Evolutionary conservation across 2,113 vertebrate genomes (phyloP), one percentile per base, ranked within the genome.

Genomic region (Stomatorhinus ivindoensis): DNA sequence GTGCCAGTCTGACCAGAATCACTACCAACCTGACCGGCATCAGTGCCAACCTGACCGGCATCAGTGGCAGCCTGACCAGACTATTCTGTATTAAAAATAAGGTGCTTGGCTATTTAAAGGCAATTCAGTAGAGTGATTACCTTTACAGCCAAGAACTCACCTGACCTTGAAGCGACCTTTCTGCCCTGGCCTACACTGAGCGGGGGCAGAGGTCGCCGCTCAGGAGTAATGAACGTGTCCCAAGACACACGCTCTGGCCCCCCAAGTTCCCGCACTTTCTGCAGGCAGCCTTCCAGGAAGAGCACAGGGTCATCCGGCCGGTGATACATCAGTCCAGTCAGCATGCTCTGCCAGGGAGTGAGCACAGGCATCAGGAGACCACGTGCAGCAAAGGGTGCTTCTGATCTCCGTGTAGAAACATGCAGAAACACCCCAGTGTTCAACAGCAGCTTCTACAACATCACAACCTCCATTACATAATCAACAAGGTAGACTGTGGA

Each of bases 301-400:
- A 61, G 24, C 17, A 95, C 87, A 0, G 94, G 95, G 86, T 95
- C 94, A 19, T 95, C 95, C 0, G 95, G 95, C 6, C 89, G 92
- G 88, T 94, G 92, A 58, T 94, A 95, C 94, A 95, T 95, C 76
- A 95, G 92, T 11, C 95, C 95, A 2, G 95, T 95, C 69, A 95
- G 89, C 94, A 95, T 93, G 91, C 95, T 95, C 95, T 95, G 91
- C 3, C 5, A 5, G 35, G 87, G 19, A 89, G 50, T 86, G 5
- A 85, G 42, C 21, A 58, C 87, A 31, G 1, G 6, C 48, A 65
- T 61, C 35, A 53, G 19, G 31, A 58, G 35, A 39, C 58, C 48
- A 61, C 50, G n/a, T 17, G 4, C 48, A 17, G 35, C 15, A 19
- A 80, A 42, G 15, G 17, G 1, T 19, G 73, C 15, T 39, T 27